Base-by-base conservation (phyloP, 2,113 vertebrate genomes). In the Aegithalos caudatus region DNA sequence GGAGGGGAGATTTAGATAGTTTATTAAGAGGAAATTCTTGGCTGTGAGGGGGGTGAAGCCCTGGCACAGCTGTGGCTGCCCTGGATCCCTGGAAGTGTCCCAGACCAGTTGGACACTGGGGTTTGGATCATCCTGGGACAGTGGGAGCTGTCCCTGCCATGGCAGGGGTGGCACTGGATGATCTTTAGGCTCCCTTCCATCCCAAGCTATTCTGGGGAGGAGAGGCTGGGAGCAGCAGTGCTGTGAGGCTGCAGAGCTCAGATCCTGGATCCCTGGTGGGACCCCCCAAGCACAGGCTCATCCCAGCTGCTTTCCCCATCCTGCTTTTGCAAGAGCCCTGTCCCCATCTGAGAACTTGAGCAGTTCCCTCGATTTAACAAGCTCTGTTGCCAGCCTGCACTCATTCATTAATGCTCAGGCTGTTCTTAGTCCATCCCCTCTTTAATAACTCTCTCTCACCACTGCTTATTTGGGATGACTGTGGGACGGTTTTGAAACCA, bases 401-500 rank as follows among this genome's bases (percentile, higher is more conserved):
- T 40, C 78, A 5, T 14, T 53, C 84, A 58, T 66, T 54, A 65
- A 20, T 8, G 73, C 81, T 47, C 58, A 14, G 64, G 48, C 93
- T 56, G 40, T 2, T 67, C 86, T 51, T 6, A 5, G 19, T 19
- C 88, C 27, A 11, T 8, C 61, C 71, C 69, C 40, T 56, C 74
- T 45, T 65, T 76, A 67, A 67, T 25, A 56, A 61, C 87, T 10
- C 8, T 12, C 56, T 73, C 90, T 84, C 88, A 56, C 50, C 83
- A 61, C 0, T 35, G 76, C 91, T 94, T 76, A 31, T 93, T 80
- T 82, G 90, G 79, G 82, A 94, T 27, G 92, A 77, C 71, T 93
- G 90, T 86, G 92, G 92, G 90, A 88, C 83, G 86, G 54, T 86
- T 86, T 31, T 73, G 90, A 83, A 96, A 93, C 58, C 64, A 86